Evolutionary conservation across 2,113 vertebrate genomes (phyloP), one percentile per base, ranked within the genome.

Genomic region (Strix aluco): DNA sequence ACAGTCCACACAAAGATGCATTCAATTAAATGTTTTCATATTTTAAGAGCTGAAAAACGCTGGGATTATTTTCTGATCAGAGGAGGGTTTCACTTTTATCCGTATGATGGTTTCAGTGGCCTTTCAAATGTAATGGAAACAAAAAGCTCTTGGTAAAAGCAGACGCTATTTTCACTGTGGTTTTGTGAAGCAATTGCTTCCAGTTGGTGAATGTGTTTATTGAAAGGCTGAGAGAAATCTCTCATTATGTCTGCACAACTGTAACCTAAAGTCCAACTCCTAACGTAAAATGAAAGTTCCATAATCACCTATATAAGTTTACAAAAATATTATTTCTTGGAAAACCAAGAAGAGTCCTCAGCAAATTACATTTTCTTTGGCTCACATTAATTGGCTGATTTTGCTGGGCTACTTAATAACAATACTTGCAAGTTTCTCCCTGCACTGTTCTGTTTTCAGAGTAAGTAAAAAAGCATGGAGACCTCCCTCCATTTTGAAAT

Each of bases 181-280:
- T 96, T 97, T 97, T 97, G 58, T 75, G 96, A 95, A 96, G 90
- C 96, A 97, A 97, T 97, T 96, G 82, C 91, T 97, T 98, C 93
- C 84, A 98, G 95, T 97, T 96, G 91, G 79, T 95, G 86, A 94
- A 95, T 92, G 66, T 75, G 65, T 94, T 97, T 97, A 93, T 87
- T 95, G 81, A 93, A 95, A 79, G 62, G 62, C 58, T 89, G 67
- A 92, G 74, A 96, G 77, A 97, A 97, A 96, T 94, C 88, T 93
- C 90, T 97, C 85, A 91, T 88, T 88, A 94, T 86, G 47, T 84
- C 81, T 92, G 82, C 47, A 93, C 58, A 94, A 95, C 92, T 91
- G 61, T 71, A 97, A 79, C 92, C 86, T 96, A n/a, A 92, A 94
- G 82, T 87, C 88, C 59, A 93, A 87, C 44, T 95, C 44, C 72